Conservation (phyloP, 2,113 vertebrate species). For the Brachypodius melanocephalos region DNA sequence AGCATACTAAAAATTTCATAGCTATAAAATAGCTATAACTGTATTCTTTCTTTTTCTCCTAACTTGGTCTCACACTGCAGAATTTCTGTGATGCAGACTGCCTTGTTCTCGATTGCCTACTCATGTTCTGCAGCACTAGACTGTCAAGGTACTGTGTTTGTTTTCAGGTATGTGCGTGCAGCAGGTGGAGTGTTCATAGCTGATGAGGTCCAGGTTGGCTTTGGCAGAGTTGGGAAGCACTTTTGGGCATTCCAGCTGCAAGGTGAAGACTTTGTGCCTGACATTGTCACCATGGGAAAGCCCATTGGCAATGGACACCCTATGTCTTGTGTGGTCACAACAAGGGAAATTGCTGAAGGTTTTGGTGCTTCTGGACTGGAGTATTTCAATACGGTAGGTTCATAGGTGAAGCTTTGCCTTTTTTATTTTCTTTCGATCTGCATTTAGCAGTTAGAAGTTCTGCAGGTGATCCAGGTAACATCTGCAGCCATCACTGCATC, state of each 20-base stretch:
- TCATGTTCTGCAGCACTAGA: fast-evolving
- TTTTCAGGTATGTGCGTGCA: constrained; percentile 78
- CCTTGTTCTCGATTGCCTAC: neutral
- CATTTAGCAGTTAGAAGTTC: neutral
- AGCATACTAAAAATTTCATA: neutral
- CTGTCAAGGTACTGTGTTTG: neutral
- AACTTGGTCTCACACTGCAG: neutral
- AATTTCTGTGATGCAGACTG: neutral
- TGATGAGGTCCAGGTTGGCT: constrained; percentile 97
- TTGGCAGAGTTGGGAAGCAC: constrained; percentile 87
- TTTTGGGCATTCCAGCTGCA: constrained; percentile 97
- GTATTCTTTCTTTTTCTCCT: neutral
- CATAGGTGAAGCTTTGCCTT: neutral
- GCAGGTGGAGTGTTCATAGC: constrained; percentile 90
- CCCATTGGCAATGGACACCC: constrained; percentile 97
- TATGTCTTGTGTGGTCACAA: constrained; percentile 96
- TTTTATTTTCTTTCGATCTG: neutral
- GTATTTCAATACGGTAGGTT: constrained; percentile 94
- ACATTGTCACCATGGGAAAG: constrained; percentile 98
- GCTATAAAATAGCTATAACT: neutral
- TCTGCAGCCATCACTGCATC: neutral
- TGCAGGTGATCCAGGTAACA: neutral
- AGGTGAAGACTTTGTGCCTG: constrained; percentile 89
- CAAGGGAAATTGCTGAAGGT: constrained; percentile 86
- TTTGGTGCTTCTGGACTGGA: constrained; percentile 88